These are phyloP conservation scores for Catocala sponsa DNA, from an alignment of 2,888 invertebrate genomes.

Conservation along the genomic window DNA sequence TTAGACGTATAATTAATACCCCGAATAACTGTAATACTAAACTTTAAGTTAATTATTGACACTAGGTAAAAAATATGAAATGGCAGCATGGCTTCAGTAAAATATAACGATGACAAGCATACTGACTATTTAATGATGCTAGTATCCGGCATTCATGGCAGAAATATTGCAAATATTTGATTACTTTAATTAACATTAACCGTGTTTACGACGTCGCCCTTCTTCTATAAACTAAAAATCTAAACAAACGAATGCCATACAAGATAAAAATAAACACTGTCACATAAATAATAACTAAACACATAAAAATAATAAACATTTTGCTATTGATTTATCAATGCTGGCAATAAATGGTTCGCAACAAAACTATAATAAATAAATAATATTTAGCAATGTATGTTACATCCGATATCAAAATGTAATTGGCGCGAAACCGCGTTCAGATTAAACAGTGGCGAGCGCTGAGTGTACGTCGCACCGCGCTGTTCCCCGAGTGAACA, in stretches of 20 bases:
- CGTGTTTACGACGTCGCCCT: background rate
- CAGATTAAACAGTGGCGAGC: constrained; percentile 43
- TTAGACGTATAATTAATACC: no score
- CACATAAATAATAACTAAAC: constrained; percentile 26
- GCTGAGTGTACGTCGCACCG: constrained; percentile 68
- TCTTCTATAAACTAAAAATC: constrained; percentile 9
- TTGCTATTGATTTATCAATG: constrained; percentile 27
- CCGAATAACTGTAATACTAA: no score
- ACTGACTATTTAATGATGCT: constrained; percentile 5
- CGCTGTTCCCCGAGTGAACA: constrained; percentile 66
- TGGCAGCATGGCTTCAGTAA: background rate
- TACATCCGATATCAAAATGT: constrained; percentile 48
- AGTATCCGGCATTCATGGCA: constrained; percentile 3
- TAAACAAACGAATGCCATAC: constrained; percentile 6
- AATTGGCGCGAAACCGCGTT: constrained; percentile 62
- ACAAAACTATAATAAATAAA: constrained; percentile 15
- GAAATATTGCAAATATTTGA: background rate
- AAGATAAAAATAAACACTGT: constrained; percentile 13
- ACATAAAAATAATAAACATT: constrained; percentile 29
- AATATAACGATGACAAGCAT: background rate
- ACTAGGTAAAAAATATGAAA: background rate
- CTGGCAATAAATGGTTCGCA: constrained; percentile 35
- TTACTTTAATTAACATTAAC: constrained; percentile 2
- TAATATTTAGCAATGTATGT: constrained; percentile 13
- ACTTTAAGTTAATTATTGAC: no score